Percentiles rank a stretch among this genome's conserved stretches.
These are phyloP conservation scores for Pollachius pollachius DNA, from an alignment of 2,113 vertebrate species.

Conservation along the genomic window DNA sequence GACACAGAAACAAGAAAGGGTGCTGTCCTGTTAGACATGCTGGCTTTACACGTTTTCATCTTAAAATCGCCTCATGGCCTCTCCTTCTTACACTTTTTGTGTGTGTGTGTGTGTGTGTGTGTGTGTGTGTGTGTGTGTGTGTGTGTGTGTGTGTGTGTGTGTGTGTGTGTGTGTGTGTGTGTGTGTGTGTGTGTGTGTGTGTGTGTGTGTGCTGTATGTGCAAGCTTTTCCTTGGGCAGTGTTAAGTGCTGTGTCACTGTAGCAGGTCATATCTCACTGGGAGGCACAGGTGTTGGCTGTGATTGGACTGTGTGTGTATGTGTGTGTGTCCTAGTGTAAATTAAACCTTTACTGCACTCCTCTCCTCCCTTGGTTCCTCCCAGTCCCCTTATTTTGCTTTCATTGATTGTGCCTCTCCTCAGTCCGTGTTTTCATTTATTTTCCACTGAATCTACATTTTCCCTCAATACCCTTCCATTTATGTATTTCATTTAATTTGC, in stretches of 20 bases:
- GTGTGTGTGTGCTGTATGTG: not conserved
- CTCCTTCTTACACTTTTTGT: not conserved
- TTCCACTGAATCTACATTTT: too few species aligned
- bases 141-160: conserved; percentile 26
- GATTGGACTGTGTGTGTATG: conserved; percentile 26
- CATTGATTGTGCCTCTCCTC: too few species aligned
- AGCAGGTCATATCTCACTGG: conserved; percentile 42
- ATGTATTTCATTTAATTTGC: too few species aligned
- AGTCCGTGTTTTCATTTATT: too few species aligned
- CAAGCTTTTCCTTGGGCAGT: conserved; percentile 2
- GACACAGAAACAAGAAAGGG: not conserved
- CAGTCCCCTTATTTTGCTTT: too few species aligned
- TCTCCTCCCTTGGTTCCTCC: too few species aligned
- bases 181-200: not conserved
- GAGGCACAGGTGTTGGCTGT: conserved; percentile 42
- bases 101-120: conserved; percentile 6
- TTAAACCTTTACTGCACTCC: conserved; percentile 14
- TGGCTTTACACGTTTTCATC: not conserved
- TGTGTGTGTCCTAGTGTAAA: conserved; percentile 11
- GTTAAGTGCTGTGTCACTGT: conserved; percentile 29
- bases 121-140: conserved; percentile 12
- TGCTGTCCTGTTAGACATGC: not conserved
- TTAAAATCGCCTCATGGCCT: not conserved
- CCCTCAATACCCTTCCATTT: too few species aligned
- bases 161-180: conserved; percentile 15